Evolutionary conservation across 1,140 invertebrate species (phyloP), one percentile per base, ranked within the genome.

Genomic region (Adelges cooleyi): DNA sequence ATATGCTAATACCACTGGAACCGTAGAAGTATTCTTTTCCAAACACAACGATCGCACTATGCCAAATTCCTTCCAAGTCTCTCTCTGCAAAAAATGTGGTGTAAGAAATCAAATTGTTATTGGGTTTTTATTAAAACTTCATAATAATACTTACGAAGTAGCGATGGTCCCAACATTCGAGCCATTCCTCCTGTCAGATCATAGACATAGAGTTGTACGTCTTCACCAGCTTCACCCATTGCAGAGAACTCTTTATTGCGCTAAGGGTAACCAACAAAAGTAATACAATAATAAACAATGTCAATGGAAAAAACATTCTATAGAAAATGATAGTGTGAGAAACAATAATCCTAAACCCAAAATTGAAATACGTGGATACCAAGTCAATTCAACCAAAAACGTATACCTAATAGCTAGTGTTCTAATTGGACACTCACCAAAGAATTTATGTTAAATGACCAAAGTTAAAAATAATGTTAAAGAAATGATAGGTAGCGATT

Each of bases 1-100:
- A 86, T 68, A 79, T 84, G 71, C 84, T 81, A 68, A 96, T 86
- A 36, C 92, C 92, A 40, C 72, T 75, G 9, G 80, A 80, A 8
- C 90, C 89, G 74, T 89, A 96, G 77, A 89, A 95, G 75, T 87
- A 92, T 77, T 95, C 92, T 54, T 82, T 76, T 18, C 85, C 88
- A 77, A 86, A 94, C 3, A 84, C 88, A 53, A 95, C 89, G 50
- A 92, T 78, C 2, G 84, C 81, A 1, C 90, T 92, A 75, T 92
- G 90, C 89, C 90, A 93, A 72, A 93, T 83, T 51, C 88, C 90
- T 69, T 91, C 86, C 67, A 92, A 74, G 69, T 88, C 79, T 73
- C 80, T 82, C n/a, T 84, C 85, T 86, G 71, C 25, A 44, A 44
- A 44, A 4, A 27, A 25, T 25, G 75, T 75, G 20, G 10, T 36